phyloP scores from a whole-genome alignment of 1,140 invertebrate genomes.

The Maconellicoccus hirsutus region DNA sequence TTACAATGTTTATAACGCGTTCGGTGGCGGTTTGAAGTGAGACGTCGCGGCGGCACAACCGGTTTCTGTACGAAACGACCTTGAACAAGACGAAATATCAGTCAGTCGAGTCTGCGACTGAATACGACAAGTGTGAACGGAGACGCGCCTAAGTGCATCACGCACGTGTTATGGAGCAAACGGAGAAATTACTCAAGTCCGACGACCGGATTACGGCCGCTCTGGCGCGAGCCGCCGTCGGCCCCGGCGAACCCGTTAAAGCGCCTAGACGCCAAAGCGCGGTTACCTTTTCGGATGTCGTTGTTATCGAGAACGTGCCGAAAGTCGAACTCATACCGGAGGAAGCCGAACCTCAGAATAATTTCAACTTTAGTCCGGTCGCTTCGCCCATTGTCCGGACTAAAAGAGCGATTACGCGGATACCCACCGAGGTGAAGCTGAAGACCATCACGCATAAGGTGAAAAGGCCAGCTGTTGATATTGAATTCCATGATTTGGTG shows the following conservation, averaged over 20 bases:
- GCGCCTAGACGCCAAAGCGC: not conserved
- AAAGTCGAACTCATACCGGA: not conserved
- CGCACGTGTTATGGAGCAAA: too few relatives aligned
- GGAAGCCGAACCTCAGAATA: not conserved
- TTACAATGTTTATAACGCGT: too few relatives aligned
- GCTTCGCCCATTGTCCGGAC: not conserved
- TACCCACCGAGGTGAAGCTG: slow-evolving; percentile 28
- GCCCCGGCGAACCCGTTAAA: not conserved
- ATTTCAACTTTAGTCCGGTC: too few relatives aligned
- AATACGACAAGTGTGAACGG: too few relatives aligned
- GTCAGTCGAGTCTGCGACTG: too few relatives aligned
- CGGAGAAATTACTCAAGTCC: too few relatives aligned
- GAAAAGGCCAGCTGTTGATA: slow-evolving; percentile 48
- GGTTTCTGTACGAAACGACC: too few relatives aligned
- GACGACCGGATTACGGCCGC: too few relatives aligned
- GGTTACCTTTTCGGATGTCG: not conserved
- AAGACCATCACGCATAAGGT: slow-evolving; percentile 44
- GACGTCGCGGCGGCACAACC: too few relatives aligned
- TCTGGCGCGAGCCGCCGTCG: not conserved
- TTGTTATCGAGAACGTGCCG: not conserved
- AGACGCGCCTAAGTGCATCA: too few relatives aligned
- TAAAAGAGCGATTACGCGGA: slow-evolving; percentile 26
- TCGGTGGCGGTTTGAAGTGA: too few relatives aligned
- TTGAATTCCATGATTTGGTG: slow-evolving; percentile 57
- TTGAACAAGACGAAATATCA: too few relatives aligned